Base-by-base conservation (phyloP, 2,797 vertebrate genomes). In the Antennarius maculatus region DNA sequence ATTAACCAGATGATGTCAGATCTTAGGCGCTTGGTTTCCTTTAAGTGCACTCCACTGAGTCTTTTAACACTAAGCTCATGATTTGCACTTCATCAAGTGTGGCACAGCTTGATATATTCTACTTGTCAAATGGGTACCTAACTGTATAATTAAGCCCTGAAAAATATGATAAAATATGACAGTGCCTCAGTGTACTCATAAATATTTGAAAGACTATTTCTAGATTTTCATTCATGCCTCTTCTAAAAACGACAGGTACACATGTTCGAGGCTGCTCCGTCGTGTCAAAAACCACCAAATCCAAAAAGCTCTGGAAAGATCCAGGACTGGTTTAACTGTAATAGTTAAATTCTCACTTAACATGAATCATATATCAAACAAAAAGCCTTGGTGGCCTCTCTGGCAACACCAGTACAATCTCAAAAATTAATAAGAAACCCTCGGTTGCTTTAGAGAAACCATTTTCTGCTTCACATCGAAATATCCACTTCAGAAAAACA, bases 371-470 rank as follows among this genome's bases (percentile, higher is more conserved):
- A 76, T 75, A 88, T 88, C 66, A 77, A 76, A 82, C 77, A 86
- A 85, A 83, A 85, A 80, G 72, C 83, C 80, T 87, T 51, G 17
- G 61, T 75, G 71, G 74, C 82, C 65, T 72, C 75, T 58, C 50
- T 8, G 23, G 69, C 58, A 17, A 67, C 56, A 71, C 48, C 64
- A 16, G 71, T 41, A 55, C 66, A 79, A 67, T 77, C 73, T 84
- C 61, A 87, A 83, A 85, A 81, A 79, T 86, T 67, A 85, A 88
- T 81, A 83, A 84, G 77, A 79, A 86, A 78, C 82, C 81, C 82
- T 82, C 75, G 55, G 59, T 67, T 68, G 58, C 69, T 1, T 39
- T 39, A 0, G 15, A 66, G 73, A 82, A 82, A 74, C 54, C 37
- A 10, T 70, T 78, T 43, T 71, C 78, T 65, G 68, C 68, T 57